Base-by-base conservation (phyloP, 2,113 vertebrate species). In the Naja naja region DNA sequence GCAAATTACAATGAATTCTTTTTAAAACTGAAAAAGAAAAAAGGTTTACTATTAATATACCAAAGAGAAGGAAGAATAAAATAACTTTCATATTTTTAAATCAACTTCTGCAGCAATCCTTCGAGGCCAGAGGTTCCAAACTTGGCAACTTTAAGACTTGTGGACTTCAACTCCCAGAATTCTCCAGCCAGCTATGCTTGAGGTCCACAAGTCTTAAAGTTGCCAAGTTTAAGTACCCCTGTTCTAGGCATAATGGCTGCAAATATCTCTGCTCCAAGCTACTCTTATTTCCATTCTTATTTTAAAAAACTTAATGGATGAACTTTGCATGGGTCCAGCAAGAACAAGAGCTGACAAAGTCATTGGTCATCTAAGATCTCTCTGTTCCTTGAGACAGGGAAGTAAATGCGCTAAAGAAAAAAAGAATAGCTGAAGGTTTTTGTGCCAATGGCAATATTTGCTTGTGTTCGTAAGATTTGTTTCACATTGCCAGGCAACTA, bases 381-480 rank as follows among this genome's bases (percentile, higher is more conserved):
- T 81, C 18, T 81, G 74, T 81, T 18, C 74, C 18, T 81, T 3
- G 34, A 39, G 74, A 81, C 34, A 22, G 34, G 34, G 34, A 81
- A 81, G 74, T 81, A 81, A 81, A 81, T 43, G 45, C 45, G 4
- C 43, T 87, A 43, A 10, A 47, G 34, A 27, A 22, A n/a, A n/a
- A 39, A 91, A 88, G 22, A 47, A 22, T 34, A 89, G 43, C 27
- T 27, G 53, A 43, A 39, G 43, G 14, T 47, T 88, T 14, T 45
- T 43, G n/a, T 9, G 27, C 39, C n/a, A 54, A 54, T 34, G 22
- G 91, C 18, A 27, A 0, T 5, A n/a, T 16, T 55, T 27, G 16
- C 25, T 87, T 95, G 92, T 94, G 91, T 94, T 91, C 91, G 25
- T 91, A 89, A 11, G 89, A 64, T 39, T 49, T 55, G 10, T 43